Conservation (phyloP, 2,888 invertebrate genomes). For the Brachynemurus nebulosus region DNA sequence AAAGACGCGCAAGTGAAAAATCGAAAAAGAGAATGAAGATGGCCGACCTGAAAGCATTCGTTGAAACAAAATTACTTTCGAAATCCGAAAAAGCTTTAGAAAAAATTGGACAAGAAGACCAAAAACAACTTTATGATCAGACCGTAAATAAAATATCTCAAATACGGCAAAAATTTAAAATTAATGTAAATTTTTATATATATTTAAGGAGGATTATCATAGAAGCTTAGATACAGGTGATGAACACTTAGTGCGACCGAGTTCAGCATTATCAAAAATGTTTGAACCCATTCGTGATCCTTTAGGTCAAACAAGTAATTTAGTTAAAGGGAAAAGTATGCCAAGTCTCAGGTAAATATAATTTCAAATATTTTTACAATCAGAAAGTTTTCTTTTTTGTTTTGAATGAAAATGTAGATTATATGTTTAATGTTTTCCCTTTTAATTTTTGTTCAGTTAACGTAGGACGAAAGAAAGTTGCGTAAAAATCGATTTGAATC, state of each 20-base stretch:
- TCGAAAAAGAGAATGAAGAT: slow-evolving; percentile 79
- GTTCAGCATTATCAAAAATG: slow-evolving; percentile 48
- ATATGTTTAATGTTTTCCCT: too few species aligned
- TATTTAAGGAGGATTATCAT: slow-evolving; percentile 67
- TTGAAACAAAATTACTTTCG: slow-evolving; percentile 79
- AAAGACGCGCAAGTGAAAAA: slow-evolving; percentile 66
- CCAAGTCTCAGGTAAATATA: slow-evolving; percentile 73
- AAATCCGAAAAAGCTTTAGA: slow-evolving; percentile 85
- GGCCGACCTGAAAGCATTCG: slow-evolving; percentile 80
- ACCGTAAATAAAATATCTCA: slow-evolving; percentile 44
- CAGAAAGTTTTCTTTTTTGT: too few species aligned
- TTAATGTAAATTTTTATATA: not conserved
- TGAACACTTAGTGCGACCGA: slow-evolving; percentile 56
- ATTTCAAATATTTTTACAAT: too few species aligned
- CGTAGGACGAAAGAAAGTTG: too few species aligned
- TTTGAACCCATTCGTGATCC: slow-evolving; percentile 24
- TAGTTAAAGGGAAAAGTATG: slow-evolving; percentile 93
- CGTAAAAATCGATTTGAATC: too few species aligned
- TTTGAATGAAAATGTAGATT: too few species aligned
- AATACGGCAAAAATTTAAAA: slow-evolving; percentile 24
- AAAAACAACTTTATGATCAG: slow-evolving; percentile 43
- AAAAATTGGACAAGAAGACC: slow-evolving; percentile 72
- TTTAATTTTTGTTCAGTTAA: too few species aligned
- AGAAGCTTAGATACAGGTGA: slow-evolving; percentile 71
- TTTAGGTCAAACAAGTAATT: slow-evolving; percentile 42